Evolutionary conservation across 2,888 invertebrate species (phyloP).

Genomic region (Perithous albicinctus): DNA sequence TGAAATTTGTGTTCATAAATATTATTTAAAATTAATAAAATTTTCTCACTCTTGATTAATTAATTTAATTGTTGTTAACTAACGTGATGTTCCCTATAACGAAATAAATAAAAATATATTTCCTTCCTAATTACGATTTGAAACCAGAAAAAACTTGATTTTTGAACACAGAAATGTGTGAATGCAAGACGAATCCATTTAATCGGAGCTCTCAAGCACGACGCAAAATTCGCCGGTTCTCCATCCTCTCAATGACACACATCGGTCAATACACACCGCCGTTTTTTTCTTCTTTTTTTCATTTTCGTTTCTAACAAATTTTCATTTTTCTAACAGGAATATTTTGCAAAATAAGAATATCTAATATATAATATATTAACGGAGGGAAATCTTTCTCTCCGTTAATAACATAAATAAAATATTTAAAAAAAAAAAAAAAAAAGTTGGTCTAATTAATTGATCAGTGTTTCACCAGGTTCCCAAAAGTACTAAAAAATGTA

Average conservation of each 20-base stretch:
- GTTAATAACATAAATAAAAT: not conserved
- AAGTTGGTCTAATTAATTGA: too few relatives aligned
- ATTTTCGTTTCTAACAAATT: too few relatives aligned
- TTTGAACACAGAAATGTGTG: not conserved
- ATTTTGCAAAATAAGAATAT: too few relatives aligned
- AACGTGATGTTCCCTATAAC: not conserved
- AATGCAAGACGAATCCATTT: not conserved
- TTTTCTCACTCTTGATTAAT: too few relatives aligned
- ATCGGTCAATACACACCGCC: not conserved
- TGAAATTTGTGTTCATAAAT: too few relatives aligned
- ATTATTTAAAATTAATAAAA: too few relatives aligned
- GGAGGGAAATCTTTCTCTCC: not conserved
- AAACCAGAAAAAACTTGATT: not conserved
- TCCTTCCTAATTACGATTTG: not conserved
- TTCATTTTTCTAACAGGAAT: too few relatives aligned
- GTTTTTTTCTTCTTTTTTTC: not conserved
- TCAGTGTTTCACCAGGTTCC: too few relatives aligned
- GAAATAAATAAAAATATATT: not conserved
- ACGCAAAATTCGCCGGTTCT: conserved; percentile 5
- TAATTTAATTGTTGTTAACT: too few relatives aligned
- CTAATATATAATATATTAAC: too few relatives aligned
- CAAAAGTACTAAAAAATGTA: too few relatives aligned
- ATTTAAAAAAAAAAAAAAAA: not conserved
- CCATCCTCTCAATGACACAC: not conserved
- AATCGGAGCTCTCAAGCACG: not conserved